These are phyloP conservation scores for Allobates femoralis DNA, from an alignment of 2,797 vertebrate genomes.

Conservation along the genomic window DNA sequence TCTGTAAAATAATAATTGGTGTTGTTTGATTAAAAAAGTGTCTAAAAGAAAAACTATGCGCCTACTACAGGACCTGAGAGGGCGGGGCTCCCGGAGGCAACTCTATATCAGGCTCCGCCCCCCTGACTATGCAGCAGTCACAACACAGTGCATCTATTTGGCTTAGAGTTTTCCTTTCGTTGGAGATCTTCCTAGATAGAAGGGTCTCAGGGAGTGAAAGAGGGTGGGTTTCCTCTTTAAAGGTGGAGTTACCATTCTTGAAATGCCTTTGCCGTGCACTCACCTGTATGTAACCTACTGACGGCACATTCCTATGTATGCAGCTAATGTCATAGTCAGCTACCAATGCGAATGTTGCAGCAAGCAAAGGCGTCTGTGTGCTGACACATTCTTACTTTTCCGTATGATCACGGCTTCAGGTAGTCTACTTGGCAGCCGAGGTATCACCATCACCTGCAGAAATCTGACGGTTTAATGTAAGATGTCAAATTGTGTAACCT, in stretches of 20 bases:
- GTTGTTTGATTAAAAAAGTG: too few relatives aligned
- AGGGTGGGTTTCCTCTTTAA: not conserved
- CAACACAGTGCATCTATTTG: too few relatives aligned
- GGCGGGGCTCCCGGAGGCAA: too few relatives aligned
- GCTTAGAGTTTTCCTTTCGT: too few relatives aligned
- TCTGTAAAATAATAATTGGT: too few relatives aligned
- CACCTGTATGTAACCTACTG: slow-evolving; percentile 17
- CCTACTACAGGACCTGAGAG: too few relatives aligned
- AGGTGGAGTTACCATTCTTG: not conserved
- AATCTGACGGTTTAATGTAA: not conserved
- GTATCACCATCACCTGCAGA: not conserved
- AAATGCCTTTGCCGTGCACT: not conserved
- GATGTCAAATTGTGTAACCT: not conserved
- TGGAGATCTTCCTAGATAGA: too few relatives aligned
- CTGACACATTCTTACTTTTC: slow-evolving; percentile 37
- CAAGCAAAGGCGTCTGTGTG: not conserved
- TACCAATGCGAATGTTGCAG: not conserved
- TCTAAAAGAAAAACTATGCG: too few relatives aligned
- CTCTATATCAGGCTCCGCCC: too few relatives aligned
- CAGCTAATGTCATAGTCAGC: slow-evolving; percentile 8
- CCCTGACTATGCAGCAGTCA: too few relatives aligned
- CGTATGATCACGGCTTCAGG: slow-evolving; percentile 4
- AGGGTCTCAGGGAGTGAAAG: not conserved
- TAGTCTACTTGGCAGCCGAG: not conserved
- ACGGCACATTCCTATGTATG: slow-evolving; percentile 20